Base-by-base conservation (phyloP, 2,888 invertebrate genomes). In the Deilephila porcellus region DNA sequence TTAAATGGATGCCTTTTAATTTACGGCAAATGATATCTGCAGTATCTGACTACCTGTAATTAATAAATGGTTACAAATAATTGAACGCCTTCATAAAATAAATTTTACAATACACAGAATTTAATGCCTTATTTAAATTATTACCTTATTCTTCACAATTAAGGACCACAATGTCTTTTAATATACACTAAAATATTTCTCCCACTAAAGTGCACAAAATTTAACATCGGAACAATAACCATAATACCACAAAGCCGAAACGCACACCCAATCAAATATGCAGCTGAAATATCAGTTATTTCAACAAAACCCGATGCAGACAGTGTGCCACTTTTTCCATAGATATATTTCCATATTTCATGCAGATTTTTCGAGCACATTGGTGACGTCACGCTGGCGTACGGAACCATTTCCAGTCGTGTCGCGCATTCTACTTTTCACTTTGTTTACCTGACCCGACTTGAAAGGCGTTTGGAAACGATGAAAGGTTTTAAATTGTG, bases 301-400 rank as follows among this genome's bases (percentile, higher is more conserved):
- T 52, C 52, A 25, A 67, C 25, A 25, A 25, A 67, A 52, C 45
- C 45, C 67, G 17, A 67, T 67, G 45, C 25, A 45, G 25, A 52
- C 67, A 25, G 29, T 7, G 17, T n/a, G 34, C 63, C 63, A 37
- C 25, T 75, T 75, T 74, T 70, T 76, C 71, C 62, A 59, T 72
- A 75, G 75, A 76, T 76, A 75, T 76, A 76, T 78, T 79, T 77
- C 74, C 79, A 79, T 79, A 81, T 80, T 78, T 81, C 81, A 81
- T 81, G 80, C 77, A 79, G 79, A 79, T 81, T 80, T 71, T 67
- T 17, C 34, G 52, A 25, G 25, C 67, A 45, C 67, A 67, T 45
- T 52, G 52, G 45, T 52, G 20, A 45, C 52, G 67, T 52, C 67
- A 56, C 56, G n/a, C 56, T 11, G 34, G 17, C 25, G 37, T 60